Evolutionary conservation across 2,797 vertebrate species (phyloP).

Genomic region (Syndactyla subalaris): DNA sequence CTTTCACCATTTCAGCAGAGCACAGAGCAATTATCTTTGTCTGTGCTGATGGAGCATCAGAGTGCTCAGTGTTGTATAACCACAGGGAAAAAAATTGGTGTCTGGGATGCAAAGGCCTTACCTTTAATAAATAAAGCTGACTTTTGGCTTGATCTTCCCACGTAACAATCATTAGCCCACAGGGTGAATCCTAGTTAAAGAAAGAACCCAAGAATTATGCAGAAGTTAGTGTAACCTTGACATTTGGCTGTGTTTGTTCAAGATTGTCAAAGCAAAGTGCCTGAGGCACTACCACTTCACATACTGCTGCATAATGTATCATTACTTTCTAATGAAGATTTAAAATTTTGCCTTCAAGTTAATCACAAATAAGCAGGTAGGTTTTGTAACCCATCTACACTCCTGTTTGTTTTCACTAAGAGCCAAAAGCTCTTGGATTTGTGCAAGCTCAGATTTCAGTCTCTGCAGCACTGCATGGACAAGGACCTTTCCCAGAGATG

Average conservation of each 20-base stretch:
- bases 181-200: neutral
- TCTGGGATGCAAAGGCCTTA: neutral
- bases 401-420: neutral
- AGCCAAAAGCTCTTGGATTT: neutral
- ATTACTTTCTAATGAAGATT: neutral
- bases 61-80: neutral
- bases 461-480: neutral
- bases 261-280: neutral
- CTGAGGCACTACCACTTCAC: neutral
- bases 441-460: neutral
- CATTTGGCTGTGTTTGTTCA: neutral
- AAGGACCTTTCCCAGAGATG: neutral
- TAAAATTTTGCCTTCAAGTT: neutral
- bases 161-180: fast-evolving
- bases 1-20: neutral
- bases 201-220: neutral
- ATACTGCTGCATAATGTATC: neutral
- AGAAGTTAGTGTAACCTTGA: neutral
- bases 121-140: neutral
- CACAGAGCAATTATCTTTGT: neutral
- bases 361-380: neutral
- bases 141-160: neutral
- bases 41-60: neutral
- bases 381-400: neutral
- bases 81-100: neutral